A percentile compares a stretch with the other conserved stretches of the same genome.
Conservation (phyloP, 2,797 vertebrate genomes). For the Neosilurus mollespiculum region DNA sequence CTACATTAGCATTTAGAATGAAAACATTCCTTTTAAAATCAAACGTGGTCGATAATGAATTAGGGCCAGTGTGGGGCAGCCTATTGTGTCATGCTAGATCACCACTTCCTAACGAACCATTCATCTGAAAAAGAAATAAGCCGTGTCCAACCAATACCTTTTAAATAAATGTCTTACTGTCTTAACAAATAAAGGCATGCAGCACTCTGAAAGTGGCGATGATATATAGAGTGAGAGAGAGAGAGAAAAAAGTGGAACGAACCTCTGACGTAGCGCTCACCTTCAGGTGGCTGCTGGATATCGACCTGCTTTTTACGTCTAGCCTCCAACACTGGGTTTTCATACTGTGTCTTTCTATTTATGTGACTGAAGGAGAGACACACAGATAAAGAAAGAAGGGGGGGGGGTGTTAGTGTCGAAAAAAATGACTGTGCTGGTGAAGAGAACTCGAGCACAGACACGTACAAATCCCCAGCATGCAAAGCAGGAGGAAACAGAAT, state of each 20-base stretch:
- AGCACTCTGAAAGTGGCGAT: not conserved
- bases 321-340: constrained; percentile 94
- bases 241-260: constrained; percentile 58
- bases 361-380: constrained; percentile 83
- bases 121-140: not conserved
- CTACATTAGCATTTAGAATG: constrained; percentile 14
- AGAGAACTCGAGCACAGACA: constrained; percentile 8
- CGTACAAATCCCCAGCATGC: constrained; percentile 3
- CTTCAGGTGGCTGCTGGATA: constrained; percentile 79
- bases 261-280: constrained; percentile 83
- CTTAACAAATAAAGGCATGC: not conserved
- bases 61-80: not conserved
- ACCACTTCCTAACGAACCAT: not conserved
- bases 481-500: constrained; percentile 25
- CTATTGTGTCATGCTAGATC: not conserved
- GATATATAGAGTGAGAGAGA: constrained; percentile 1
- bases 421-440: constrained; percentile 6
- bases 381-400: not conserved
- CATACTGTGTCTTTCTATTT: constrained; percentile 98
- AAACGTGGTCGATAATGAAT: not conserved
- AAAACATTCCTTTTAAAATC: not conserved
- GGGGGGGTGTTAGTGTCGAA: not conserved
- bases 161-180: not conserved
- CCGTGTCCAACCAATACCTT: not conserved
- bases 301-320: constrained; percentile 91